Base-by-base conservation (phyloP, 2,888 invertebrate species). In the Tetragonula carbonaria region DNA sequence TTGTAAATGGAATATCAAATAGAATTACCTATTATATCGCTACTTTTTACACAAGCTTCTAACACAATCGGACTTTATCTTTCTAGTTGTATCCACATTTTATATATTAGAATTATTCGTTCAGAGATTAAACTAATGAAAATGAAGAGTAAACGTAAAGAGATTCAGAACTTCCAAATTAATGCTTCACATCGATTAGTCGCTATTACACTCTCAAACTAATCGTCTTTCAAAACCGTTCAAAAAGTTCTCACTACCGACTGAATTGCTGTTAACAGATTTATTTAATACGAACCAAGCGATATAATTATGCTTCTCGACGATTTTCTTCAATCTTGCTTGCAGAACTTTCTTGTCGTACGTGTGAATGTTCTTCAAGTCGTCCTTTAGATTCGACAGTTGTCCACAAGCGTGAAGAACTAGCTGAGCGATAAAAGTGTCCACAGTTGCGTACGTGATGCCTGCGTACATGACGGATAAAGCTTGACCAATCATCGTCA, bases 401-500 rank as follows among this genome's bases (percentile, higher is more conserved):
- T 89, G 89, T 13, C 83, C 88, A 38, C 90, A 88, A 0, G 80
- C 53, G 14, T 88, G 88, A 3, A 89, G 70, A 3, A 90, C 72
- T 45, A 90, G 23, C 75, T 80, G 82, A 1, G 77, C 84, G 3
- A 90, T 38, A 14, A 89, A 90, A 6, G 86, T 89, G 50, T 89
- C 90, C 0, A 89, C 80, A 0, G 74, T 53, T 1, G 90, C 70
- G 14, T 90, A 90, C 6, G n/a, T 16, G 0, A 0, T 21, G 0
- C 78, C 76, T 0, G 83, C 71, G 0, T 66, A 90, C 0, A 65
- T 0, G 0, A 28, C 0, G 2, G 51, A 81, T 0, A 68, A 0
- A 0, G 82, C 5, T 57, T 90, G 88, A 1, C 59, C 84, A 14
- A 71, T 0, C 4, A 81, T 18, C 0, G 88, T 83, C 6, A 86